Evolutionary conservation across 2,888 invertebrate species (phyloP), one percentile per base, ranked within the genome.

Genomic region (Lithophane ornitopus): DNA sequence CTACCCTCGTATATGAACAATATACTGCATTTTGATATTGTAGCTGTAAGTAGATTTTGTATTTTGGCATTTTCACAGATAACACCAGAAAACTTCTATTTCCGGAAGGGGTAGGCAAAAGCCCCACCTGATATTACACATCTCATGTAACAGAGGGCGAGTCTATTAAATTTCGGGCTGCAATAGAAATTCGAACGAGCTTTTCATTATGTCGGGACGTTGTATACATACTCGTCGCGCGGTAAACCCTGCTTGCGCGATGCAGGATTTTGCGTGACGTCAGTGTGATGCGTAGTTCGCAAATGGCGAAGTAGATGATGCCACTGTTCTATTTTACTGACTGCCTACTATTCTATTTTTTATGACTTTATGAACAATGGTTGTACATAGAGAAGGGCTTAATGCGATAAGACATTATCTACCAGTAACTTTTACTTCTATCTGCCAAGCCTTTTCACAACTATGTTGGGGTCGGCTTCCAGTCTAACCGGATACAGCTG

Each of bases 1-100:
- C 92, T 98, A 79, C 98, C 98, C 19, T 98, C 98, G 0, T 98
- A 98, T 86, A 98, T 98, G 98, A 97, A 98, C 88, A 97, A 98
- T 92, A 98, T 98, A 91, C 95, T 98, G 81, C 98, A 98, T 91
- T 98, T 98, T 88, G 97, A 98, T 88, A 98, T 98, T 79, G 97
- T 98, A 89, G 97, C 97, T 81, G 97, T 97, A 90, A 95, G 95
- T 94, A 70, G 1, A 73, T 26, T 14, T 63, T 28, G 3, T 76
- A 54, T 70, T 61, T n/a, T 52, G 12, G 0, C 16, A n/a, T 34
- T 61, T 26, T 44, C 11, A 52, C 11, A n/a, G 7, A 62, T 34
- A 41, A 28, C 14, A 39, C 9, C 4, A 16, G 39, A 9, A n/a
- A 41, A 6, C 9, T 63, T 41, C 3, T n/a, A 16, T 39, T n/a